Conservation (phyloP, 2,113 vertebrate species). For the Sialia sialis region DNA sequence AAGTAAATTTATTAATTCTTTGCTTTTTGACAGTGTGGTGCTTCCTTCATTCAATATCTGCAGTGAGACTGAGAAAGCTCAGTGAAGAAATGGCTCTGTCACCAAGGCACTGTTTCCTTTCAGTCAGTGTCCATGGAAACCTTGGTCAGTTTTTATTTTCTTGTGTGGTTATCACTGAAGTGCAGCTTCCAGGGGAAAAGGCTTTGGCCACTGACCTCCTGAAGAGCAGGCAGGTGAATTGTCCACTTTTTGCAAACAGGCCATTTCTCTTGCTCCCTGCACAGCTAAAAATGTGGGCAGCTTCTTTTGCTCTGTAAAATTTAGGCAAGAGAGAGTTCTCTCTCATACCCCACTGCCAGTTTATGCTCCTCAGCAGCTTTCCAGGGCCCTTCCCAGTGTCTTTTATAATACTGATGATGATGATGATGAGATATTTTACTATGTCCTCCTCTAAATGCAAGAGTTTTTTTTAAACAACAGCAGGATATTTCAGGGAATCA, state of each 20-base stretch:
- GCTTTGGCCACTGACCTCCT: neutral
- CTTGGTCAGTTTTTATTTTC: neutral
- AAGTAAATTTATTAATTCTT: neutral
- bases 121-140: constrained; percentile 2
- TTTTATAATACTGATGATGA: too few relatives aligned
- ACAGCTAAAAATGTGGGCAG: neutral
- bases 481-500: neutral
- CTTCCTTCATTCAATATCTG: neutral
- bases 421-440: neutral
- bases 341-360: neutral
- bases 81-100: neutral
- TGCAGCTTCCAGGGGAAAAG: neutral
- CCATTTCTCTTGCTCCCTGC: neutral
- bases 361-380: neutral
- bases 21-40: neutral
- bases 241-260: neutral
- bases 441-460: neutral
- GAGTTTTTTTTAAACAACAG: neutral
- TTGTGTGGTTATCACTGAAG: neutral
- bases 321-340: neutral
- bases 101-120: neutral
- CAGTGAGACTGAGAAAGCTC: neutral
- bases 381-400: neutral
- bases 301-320: neutral
- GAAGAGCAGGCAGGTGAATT: neutral